phyloP scores from a whole-genome alignment of 2,113 vertebrate species.

The Megaceryle maxima region DNA sequence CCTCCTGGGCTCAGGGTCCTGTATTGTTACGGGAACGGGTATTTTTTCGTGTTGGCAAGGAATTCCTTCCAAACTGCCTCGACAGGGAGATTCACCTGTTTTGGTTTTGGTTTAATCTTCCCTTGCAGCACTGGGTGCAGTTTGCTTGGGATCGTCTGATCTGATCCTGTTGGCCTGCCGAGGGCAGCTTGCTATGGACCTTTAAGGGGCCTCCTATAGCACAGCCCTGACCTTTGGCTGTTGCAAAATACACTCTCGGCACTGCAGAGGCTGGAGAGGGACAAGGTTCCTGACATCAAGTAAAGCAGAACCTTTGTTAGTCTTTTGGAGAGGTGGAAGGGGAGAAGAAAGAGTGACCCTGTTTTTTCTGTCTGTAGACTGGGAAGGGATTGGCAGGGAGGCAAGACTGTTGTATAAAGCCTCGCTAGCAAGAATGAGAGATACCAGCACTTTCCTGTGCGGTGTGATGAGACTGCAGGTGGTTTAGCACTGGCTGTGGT shows the following conservation, averaged over 20 bases:
- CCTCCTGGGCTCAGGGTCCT: not conserved
- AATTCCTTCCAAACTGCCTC: not conserved
- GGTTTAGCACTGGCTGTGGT: not conserved
- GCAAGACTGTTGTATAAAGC: not conserved
- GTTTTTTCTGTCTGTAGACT: not conserved
- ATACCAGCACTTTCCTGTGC: not conserved
- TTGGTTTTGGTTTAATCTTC: not conserved
- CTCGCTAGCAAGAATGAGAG: not conserved
- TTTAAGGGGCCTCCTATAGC: not conserved
- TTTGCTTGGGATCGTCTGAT: not conserved
- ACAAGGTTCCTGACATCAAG: not conserved
- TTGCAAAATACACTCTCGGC: not conserved
- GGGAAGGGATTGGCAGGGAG: not conserved
- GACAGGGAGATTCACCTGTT: not conserved
- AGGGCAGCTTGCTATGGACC: not conserved
- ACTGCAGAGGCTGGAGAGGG: not conserved
- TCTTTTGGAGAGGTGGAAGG: not conserved
- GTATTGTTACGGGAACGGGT: not conserved
- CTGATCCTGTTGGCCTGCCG: not conserved
- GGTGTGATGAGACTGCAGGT: not conserved
- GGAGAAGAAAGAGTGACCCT: not conserved
- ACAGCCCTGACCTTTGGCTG: not conserved
- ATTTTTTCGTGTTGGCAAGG: not conserved
- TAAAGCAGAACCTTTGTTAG: not conserved
- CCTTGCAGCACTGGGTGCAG: not conserved